A percentile compares a stretch with the other conserved stretches of the same genome.
These are phyloP conservation scores for Ptychoptera contaminata DNA, from an alignment of 2,888 invertebrate species.

Conservation along the genomic window DNA sequence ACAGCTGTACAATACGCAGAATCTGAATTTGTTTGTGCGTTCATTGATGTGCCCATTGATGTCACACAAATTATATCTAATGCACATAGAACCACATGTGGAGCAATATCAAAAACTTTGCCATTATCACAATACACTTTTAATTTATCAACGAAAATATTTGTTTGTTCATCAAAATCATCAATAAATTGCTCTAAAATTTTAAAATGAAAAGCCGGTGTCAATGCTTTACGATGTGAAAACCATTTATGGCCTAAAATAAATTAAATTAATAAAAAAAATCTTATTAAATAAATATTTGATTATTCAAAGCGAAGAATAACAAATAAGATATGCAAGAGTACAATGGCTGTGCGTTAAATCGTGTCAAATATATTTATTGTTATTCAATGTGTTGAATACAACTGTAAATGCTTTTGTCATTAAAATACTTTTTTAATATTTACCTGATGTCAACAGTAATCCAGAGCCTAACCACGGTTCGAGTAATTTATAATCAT, in stretches of 20 bases:
- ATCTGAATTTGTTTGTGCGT: conserved; percentile 52
- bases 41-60: conserved; percentile 64
- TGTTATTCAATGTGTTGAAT: no score
- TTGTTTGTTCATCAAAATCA: conserved; percentile 47
- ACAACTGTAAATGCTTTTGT: neutral
- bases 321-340: no score
- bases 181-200: conserved; percentile 57
- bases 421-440: neutral
- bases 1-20: conserved; percentile 60
- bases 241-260: conserved; percentile 39
- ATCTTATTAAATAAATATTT: no score
- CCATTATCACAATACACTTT: no score
- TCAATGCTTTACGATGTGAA: conserved; percentile 49
- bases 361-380: neutral
- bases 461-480: conserved; percentile 41
- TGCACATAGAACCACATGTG: no score
- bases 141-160: conserved; percentile 39
- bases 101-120: no score
- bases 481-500: conserved; percentile 31
- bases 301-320: no score
- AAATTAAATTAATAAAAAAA: neutral
- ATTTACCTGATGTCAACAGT: conserved; percentile 29
- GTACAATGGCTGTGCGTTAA: no score
- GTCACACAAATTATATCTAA: conserved; percentile 41
- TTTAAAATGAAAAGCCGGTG: conserved; percentile 68